Percentiles rank a stretch among this genome's conserved stretches.
phyloP scores from a whole-genome alignment of 1,140 invertebrate genomes.

The Maniola jurtina region DNA sequence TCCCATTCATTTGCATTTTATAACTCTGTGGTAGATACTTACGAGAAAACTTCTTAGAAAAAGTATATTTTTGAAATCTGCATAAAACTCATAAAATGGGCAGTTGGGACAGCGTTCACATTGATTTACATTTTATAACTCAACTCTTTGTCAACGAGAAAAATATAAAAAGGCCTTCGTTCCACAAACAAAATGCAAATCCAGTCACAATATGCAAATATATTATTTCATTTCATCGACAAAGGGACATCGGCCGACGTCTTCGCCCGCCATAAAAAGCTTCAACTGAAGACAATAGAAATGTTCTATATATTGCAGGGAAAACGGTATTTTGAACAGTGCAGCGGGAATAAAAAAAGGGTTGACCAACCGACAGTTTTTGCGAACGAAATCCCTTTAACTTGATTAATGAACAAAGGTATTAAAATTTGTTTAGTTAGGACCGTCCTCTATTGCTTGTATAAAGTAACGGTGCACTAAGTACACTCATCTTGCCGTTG shows the following conservation, averaged over 20 bases:
- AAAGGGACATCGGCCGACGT: constrained; percentile 48
- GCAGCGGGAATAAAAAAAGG: constrained; percentile 56
- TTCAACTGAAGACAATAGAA: constrained; percentile 54
- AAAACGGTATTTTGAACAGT: constrained; percentile 49
- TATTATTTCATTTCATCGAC: constrained; percentile 40
- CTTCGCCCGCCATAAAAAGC: constrained; percentile 58
- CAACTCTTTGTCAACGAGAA: constrained; percentile 51
- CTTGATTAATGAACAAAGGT: constrained; percentile 69
- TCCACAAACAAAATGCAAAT: constrained; percentile 63
- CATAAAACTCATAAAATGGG: background rate
- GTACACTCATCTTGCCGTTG: constrained; percentile 43
- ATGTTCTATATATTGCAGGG: constrained; percentile 57
- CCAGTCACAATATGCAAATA: constrained; percentile 68
- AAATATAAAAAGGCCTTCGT: constrained; percentile 45
- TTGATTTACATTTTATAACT: constrained; percentile 68
- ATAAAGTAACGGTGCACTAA: constrained; percentile 46
- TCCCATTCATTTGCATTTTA: no score
- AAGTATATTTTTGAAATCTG: background rate
- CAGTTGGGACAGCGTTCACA: constrained; percentile 17
- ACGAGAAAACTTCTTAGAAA: no score
- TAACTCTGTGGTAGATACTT: no score
- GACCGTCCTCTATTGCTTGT: constrained; percentile 35
- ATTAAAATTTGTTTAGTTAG: constrained; percentile 61
- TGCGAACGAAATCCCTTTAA: constrained; percentile 63
- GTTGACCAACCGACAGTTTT: constrained; percentile 56